phyloP scores from a whole-genome alignment of 1,140 invertebrate genomes.

The Drosophila kikkawai region DNA sequence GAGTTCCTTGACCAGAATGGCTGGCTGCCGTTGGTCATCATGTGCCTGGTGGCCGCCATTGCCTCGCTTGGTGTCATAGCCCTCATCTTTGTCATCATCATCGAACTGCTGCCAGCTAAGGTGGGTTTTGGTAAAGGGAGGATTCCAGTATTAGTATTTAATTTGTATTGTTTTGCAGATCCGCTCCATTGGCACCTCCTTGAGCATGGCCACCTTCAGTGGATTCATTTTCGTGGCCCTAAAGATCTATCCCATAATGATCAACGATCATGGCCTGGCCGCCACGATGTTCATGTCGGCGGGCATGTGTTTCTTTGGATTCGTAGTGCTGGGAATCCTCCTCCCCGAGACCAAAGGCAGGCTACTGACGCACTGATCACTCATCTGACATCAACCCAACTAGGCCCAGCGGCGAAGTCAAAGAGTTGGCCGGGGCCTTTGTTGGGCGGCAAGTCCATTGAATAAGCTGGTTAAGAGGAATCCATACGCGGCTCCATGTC shows the following conservation, averaged over 20 bases:
- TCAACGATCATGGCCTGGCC: constrained; percentile 56
- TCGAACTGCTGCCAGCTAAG: constrained; percentile 67
- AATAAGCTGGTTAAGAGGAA: constrained; percentile 43
- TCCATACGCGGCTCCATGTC: constrained; percentile 21
- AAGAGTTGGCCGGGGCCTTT: constrained; percentile 39
- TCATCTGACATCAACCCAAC: constrained; percentile 23
- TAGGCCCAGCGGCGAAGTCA: constrained; percentile 50
- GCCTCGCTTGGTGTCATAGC: constrained; percentile 62
- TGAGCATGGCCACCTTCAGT: constrained; percentile 72
- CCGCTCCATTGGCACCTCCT: constrained; percentile 68
- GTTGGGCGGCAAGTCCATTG: constrained; percentile 45
- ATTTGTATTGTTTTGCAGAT: constrained; percentile 41
- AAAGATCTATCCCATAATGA: constrained; percentile 73
- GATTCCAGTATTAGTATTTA: not conserved
- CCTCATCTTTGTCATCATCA: constrained; percentile 63
- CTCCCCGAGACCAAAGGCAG: constrained; percentile 78
- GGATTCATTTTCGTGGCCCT: constrained; percentile 67
- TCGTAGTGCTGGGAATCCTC: constrained; percentile 67
- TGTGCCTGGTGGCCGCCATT: constrained; percentile 60
- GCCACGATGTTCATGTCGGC: constrained; percentile 71
- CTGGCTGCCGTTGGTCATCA: constrained; percentile 65
- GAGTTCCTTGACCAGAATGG: constrained; percentile 49
- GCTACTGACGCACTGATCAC: constrained; percentile 63
- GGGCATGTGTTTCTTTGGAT: constrained; percentile 59
- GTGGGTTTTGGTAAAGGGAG: constrained; percentile 31